These are phyloP conservation scores for Drosophila bunnanda DNA, from an alignment of 2,888 invertebrate species.

Conservation along the genomic window DNA sequence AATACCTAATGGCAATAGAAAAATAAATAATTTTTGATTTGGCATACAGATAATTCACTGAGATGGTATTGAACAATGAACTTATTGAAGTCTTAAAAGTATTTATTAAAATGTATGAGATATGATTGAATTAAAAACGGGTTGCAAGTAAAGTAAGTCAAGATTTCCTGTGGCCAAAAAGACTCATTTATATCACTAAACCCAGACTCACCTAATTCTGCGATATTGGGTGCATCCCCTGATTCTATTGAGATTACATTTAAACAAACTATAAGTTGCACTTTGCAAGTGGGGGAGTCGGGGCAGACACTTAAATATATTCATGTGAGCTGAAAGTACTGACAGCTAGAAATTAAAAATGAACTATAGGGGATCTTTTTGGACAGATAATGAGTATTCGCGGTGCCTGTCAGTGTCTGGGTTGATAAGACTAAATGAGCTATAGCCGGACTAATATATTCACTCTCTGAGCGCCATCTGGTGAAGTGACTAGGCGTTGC, in stretches of 20 bases:
- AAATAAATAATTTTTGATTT: slow-evolving; percentile 42
- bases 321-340: slow-evolving; percentile 7
- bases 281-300: not conserved
- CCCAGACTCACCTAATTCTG: slow-evolving; percentile 15
- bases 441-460: not conserved
- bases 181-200: not conserved
- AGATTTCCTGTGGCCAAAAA: not conserved
- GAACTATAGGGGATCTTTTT: slow-evolving; percentile 14
- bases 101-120: not conserved
- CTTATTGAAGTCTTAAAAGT: not conserved
- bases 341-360: slow-evolving; percentile 8
- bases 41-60: slow-evolving; percentile 23
- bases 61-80: slow-evolving; percentile 1
- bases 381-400: slow-evolving; percentile 8
- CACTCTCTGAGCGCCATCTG: slow-evolving; percentile 9
- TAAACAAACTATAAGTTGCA: not conserved
- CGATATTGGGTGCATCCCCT: not conserved
- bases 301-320: slow-evolving; percentile 8
- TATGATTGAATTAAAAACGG: not conserved
- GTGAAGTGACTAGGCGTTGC: not conserved
- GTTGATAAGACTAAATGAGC: slow-evolving; percentile 33
- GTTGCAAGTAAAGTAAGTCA: not conserved
- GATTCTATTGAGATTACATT: not conserved
- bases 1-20: slow-evolving; percentile 1
- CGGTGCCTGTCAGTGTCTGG: slow-evolving; percentile 4